Evolutionary conservation across 2,113 vertebrate genomes (phyloP).

Genomic region (Podarcis muralis): DNA sequence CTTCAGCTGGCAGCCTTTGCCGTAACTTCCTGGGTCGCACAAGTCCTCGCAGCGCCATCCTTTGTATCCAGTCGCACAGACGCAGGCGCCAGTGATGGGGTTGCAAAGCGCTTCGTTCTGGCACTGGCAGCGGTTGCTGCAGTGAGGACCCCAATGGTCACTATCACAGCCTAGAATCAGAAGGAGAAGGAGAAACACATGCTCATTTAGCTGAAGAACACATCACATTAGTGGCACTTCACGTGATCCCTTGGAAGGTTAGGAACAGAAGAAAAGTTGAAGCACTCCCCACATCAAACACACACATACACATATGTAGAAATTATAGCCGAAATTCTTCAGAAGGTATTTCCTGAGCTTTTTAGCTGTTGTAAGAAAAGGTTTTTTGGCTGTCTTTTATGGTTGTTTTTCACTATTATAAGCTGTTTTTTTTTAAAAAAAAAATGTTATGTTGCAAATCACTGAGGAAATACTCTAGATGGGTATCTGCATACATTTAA

Average conservation of each 20-base stretch:
- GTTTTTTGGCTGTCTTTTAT: too few relatives aligned
- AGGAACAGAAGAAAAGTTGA: not conserved
- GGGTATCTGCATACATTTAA: too few relatives aligned
- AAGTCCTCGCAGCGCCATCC: conserved; percentile 97
- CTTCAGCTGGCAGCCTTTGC: conserved; percentile 89
- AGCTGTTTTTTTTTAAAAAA: too few relatives aligned
- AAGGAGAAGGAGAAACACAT: not conserved
- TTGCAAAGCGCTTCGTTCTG: conserved; percentile 96
- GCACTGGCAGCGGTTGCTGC: conserved; percentile 98
- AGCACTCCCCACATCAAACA: not conserved
- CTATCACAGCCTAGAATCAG: conserved; percentile 89
- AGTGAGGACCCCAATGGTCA: conserved; percentile 97
- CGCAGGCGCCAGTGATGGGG: conserved; percentile 97
- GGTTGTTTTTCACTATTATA: too few relatives aligned
- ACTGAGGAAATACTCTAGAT: too few relatives aligned
- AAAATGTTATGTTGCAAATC: too few relatives aligned
- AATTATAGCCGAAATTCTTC: too few relatives aligned
- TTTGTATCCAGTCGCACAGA: conserved; percentile 92
- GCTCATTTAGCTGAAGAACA: not conserved
- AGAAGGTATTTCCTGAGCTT: too few relatives aligned
- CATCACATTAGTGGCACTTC: fast-evolving
- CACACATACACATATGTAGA: not conserved
- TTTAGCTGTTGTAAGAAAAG: too few relatives aligned
- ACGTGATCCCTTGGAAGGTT: fast-evolving
- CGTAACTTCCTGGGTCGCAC: conserved; percentile 89